Evolutionary conservation across 64 coral and sea anemone genomes (phyloP).

Genomic region (Hydrozoanthus tunicans): DNA sequence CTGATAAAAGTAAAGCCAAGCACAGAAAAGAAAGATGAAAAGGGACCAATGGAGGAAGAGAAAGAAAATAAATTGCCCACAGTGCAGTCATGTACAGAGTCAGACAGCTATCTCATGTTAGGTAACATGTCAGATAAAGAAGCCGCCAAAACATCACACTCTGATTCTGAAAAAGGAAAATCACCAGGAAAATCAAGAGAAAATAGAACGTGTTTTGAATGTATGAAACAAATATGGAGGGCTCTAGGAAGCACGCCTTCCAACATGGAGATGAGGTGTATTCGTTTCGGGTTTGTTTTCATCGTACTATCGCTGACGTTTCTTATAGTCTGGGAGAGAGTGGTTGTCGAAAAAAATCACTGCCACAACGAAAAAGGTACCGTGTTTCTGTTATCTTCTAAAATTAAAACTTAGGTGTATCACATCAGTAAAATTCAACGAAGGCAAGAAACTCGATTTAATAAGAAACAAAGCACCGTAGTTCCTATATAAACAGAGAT

Average conservation of each 20-base stretch:
- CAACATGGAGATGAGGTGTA: constrained; percentile 12
- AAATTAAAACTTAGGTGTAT: neutral
- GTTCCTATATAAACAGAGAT: too few species aligned
- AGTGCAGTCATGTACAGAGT: neutral
- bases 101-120: constrained; percentile 4
- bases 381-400: neutral
- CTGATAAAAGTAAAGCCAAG: neutral
- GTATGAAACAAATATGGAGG: neutral
- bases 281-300: constrained; percentile 1
- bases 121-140: neutral
- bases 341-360: neutral
- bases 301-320: constrained; percentile 8
- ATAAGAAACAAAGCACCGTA: neutral
- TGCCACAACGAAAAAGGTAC: neutral
- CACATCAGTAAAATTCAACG: neutral
- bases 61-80: neutral
- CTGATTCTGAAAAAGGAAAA: neutral
- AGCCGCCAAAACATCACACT: neutral
- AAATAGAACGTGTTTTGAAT: neutral
- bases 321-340: neutral
- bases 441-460: neutral
- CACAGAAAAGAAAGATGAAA: neutral
- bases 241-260: constrained; percentile 19
- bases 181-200: neutral
- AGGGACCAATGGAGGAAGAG: neutral